Percentiles rank a stretch among this genome's conserved stretches.
These are phyloP conservation scores for Acanthisitta chloris DNA, from an alignment of 2,113 vertebrate species.

Conservation along the genomic window DNA sequence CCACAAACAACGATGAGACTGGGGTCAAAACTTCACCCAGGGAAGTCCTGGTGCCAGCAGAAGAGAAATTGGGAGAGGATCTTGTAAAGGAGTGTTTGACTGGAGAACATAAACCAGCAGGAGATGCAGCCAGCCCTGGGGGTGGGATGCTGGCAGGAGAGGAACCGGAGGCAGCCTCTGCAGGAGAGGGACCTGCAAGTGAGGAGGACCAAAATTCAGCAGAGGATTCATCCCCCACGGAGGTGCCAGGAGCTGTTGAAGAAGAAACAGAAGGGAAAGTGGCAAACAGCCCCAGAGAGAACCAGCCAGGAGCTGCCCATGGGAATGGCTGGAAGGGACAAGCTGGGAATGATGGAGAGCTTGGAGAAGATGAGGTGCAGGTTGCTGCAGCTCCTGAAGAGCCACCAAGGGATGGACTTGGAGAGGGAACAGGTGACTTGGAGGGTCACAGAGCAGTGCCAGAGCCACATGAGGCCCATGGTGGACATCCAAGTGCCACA, in stretches of 20 bases:
- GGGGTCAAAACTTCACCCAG: background rate
- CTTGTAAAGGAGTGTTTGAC: background rate
- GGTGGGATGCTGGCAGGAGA: background rate
- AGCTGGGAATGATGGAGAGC: background rate
- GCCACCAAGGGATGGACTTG: background rate
- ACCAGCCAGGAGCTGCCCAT: background rate
- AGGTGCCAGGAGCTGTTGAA: fast-evolving
- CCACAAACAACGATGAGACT: fast-evolving
- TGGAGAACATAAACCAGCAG: fast-evolving
- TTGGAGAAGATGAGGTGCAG: background rate
- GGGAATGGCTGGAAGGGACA: background rate
- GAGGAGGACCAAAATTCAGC: background rate
- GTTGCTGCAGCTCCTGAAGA: background rate
- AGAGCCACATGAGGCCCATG: background rate
- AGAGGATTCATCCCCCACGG: fast-evolving
- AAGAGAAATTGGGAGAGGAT: background rate
- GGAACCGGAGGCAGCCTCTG: background rate
- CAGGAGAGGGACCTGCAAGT: background rate
- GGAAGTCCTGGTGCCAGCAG: background rate
- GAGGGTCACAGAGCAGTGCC: background rate
- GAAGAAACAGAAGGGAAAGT: background rate
- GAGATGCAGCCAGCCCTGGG: background rate
- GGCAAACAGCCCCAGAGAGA: background rate
- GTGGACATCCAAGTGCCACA: background rate
- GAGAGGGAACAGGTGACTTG: background rate